Percentiles rank a stretch among this genome's conserved stretches.
Evolutionary conservation across 1,140 invertebrate species (phyloP).

Genomic region (Asobara japonica): DNA sequence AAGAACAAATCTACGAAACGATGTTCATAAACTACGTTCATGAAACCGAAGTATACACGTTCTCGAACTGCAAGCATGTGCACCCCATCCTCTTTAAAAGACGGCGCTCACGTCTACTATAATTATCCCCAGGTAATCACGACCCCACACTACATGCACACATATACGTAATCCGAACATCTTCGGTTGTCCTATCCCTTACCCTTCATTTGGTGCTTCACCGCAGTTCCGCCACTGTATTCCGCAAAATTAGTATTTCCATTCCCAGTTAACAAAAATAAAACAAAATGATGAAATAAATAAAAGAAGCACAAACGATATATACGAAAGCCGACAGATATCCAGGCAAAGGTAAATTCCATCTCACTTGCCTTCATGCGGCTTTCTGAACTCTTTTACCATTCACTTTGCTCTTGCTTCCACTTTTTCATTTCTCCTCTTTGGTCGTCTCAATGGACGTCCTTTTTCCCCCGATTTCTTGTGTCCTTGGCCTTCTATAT

Average conservation of each 20-base stretch:
- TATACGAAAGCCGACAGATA: constrained; percentile 42
- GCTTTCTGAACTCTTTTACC: constrained; percentile 24
- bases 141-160: constrained; percentile 56
- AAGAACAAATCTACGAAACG: neutral
- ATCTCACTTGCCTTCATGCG: constrained; percentile 33
- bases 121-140: constrained; percentile 67
- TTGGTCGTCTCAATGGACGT: constrained; percentile 34
- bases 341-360: constrained; percentile 32
- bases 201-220: constrained; percentile 45
- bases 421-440: constrained; percentile 21
- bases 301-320: constrained; percentile 37
- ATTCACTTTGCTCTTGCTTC: constrained; percentile 21
- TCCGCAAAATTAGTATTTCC: constrained; percentile 68
- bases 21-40: neutral
- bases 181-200: constrained; percentile 15
- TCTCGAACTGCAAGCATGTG: constrained; percentile 12
- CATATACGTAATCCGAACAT: constrained; percentile 18
- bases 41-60: constrained; percentile 21
- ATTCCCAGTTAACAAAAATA: constrained; percentile 56
- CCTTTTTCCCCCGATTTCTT: constrained; percentile 34
- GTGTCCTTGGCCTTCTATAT: constrained; percentile 12
- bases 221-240: constrained; percentile 66
- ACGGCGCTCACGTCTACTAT: constrained; percentile 61
- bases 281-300: constrained; percentile 42
- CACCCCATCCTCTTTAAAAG: constrained; percentile 18